phyloP scores from a whole-genome alignment of 2,888 invertebrate species.

The Tipula unca region DNA sequence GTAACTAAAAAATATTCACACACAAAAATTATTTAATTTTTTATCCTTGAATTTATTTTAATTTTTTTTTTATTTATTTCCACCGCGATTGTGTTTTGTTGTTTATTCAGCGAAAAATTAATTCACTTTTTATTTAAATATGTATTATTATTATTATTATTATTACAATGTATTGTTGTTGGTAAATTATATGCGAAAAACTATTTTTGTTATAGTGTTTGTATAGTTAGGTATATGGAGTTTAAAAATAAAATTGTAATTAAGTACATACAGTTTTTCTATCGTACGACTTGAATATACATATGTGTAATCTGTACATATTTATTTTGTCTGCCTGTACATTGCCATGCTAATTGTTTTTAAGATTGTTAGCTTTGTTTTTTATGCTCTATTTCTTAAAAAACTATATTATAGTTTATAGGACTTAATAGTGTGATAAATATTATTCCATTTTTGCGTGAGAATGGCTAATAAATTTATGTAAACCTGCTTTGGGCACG shows the following conservation, averaged over 20 bases:
- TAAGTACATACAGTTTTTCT: background rate
- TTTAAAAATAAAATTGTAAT: background rate
- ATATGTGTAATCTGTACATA: background rate
- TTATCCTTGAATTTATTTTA: slow-evolving; percentile 8
- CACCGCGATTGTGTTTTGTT: slow-evolving; percentile 14
- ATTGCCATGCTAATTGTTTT: background rate
- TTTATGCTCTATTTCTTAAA: background rate
- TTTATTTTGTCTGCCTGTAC: background rate
- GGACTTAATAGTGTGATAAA: too few relatives aligned
- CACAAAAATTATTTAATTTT: background rate
- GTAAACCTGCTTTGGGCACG: background rate
- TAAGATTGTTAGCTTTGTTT: background rate
- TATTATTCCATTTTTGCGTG: background rate
- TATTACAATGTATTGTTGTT: background rate
- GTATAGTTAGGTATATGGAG: background rate
- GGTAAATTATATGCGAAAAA: background rate
- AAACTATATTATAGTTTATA: background rate
- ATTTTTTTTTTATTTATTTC: background rate
- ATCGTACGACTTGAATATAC: background rate
- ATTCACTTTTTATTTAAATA: slow-evolving; percentile 8
- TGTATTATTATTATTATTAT: background rate
- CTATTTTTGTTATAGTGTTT: background rate
- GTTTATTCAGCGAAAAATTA: background rate
- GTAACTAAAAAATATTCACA: background rate
- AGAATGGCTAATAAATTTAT: background rate